A percentile compares a stretch with the other conserved stretches of the same genome.
phyloP scores from a whole-genome alignment of 2,888 invertebrate genomes.

The Seira ritae region DNA sequence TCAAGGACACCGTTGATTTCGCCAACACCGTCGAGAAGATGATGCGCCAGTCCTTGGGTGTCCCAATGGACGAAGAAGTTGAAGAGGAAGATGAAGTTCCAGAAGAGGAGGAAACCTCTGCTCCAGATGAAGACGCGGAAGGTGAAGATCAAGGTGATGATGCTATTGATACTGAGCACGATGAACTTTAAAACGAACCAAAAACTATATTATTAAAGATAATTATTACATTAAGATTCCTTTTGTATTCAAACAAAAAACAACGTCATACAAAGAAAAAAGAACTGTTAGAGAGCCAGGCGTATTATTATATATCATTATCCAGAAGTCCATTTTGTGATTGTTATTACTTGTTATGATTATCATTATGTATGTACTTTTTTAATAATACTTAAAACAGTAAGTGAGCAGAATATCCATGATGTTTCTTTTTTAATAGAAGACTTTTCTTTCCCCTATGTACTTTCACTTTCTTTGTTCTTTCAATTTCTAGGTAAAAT shows the following conservation, averaged over 20 bases:
- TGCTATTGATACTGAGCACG: conserved; percentile 62
- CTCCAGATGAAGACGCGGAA: conserved; percentile 66
- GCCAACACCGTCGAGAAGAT: conserved; percentile 93
- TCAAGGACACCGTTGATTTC: conserved; percentile 90
- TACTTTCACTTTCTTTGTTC: neutral
- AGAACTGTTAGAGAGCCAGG: neutral
- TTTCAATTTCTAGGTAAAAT: neutral
- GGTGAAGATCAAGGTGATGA: conserved; percentile 56
- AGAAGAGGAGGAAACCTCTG: conserved; percentile 60
- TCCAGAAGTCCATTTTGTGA: conserved; percentile 21
- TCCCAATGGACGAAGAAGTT: conserved; percentile 83
- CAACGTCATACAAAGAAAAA: conserved; percentile 2
- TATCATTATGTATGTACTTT: conserved; percentile 22
- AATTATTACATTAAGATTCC: conserved; percentile 21
- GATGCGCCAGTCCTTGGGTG: conserved; percentile 87
- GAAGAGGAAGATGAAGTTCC: conserved; percentile 64
- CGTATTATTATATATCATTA: conserved; percentile 6
- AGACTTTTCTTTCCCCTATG: neutral
- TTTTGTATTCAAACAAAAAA: conserved; percentile 15
- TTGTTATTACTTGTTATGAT: conserved; percentile 11
- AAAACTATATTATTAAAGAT: conserved; percentile 20
- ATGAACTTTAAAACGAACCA: conserved; percentile 67
- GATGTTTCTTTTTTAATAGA: neutral
- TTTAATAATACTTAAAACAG: neutral
- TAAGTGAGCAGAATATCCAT: too few species aligned